Base-by-base conservation (phyloP, 2,113 vertebrate genomes). In the Saguinus imperator region DNA sequence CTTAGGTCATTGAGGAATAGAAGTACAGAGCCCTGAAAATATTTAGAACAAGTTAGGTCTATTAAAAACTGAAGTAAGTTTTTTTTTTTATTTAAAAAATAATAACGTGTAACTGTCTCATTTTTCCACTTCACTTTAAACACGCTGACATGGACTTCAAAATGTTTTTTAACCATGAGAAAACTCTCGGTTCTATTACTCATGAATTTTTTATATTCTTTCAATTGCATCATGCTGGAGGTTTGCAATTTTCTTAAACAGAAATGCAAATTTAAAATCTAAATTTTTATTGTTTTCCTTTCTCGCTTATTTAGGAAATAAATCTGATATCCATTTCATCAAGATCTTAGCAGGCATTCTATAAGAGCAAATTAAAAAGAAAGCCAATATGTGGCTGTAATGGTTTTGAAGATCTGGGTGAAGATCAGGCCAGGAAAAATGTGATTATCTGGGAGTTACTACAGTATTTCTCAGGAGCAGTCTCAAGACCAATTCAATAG, bases 51-150 rank as follows among this genome's bases (percentile, higher is more conserved):
- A 43, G 11, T 55, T 93, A 70, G 32, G 12, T 25, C 57, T 17
- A 52, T 32, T 27, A 48, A 79, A 61, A 58, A 50, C 14, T 52
- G 13, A 79, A 81, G 10, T 48, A 80, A 90, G 8, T 40, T 21
- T 27, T 93, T 88, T 88, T 70, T 21, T 88, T 96, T 45, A 17
- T 72, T 88, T 80, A 21, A 66, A 87, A 96, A 52, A 57, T 52
- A 76, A 55, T n/a, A 29, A 85, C 27, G 2, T 58, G 21, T 75
- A 82, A 55, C 12, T 77, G n/a, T 14, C 4, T 81, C 58, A n/a
- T 82, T 58, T 89, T 82, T 29, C 45, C 32, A 91, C 58, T 23
- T 91, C 45, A 93, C 14, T 92, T 91, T 66, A 64, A 68, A 91
- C 50, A 43, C 83, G 61, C 72, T 88, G 17, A 95, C 2, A 91